Conservation (phyloP, 2,888 invertebrate genomes). For the Drosophila falleni region DNA sequence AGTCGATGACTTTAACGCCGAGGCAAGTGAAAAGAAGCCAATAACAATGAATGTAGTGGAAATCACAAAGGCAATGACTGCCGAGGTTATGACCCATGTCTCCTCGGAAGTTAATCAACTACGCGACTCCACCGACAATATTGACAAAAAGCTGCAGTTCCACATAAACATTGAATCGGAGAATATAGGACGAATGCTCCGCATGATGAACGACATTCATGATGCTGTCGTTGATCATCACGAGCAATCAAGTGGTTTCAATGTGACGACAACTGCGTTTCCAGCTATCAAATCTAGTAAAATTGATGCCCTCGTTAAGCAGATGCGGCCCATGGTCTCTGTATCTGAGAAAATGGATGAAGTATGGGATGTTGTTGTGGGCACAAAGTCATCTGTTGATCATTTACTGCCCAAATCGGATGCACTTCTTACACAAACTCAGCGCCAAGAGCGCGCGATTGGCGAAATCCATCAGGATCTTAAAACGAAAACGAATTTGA, state of each 20-base stretch:
- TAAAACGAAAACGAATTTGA: conserved; percentile 92
- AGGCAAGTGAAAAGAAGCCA: conserved; percentile 94
- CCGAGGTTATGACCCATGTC: conserved; percentile 92
- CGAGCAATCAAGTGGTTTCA: conserved; percentile 85
- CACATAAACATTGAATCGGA: conserved; percentile 94
- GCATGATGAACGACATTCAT: conserved; percentile 93
- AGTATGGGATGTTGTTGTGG: conserved; percentile 95
- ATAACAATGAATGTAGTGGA: conserved; percentile 93
- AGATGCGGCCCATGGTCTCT: conserved; percentile 93
- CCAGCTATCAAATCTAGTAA: conserved; percentile 89
- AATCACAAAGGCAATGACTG: conserved; percentile 93
- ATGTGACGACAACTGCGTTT: conserved; percentile 88
- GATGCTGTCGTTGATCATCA: conserved; percentile 93
- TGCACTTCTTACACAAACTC: conserved; percentile 93
- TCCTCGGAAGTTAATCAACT: conserved; percentile 93
- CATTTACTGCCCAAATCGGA: conserved; percentile 94
- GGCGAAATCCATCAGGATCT: conserved; percentile 94
- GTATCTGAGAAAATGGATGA: conserved; percentile 96
- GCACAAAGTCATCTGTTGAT: conserved; percentile 94
- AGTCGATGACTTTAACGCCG: conserved; percentile 93
- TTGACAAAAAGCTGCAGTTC: conserved; percentile 93
- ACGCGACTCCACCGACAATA: conserved; percentile 91
- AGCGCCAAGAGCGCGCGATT: conserved; percentile 94
- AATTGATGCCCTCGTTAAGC: conserved; percentile 92
- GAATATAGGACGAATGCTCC: conserved; percentile 91